phyloP scores from a whole-genome alignment of 2,113 vertebrate species.

The Leptobrachium ailaonicum region DNA sequence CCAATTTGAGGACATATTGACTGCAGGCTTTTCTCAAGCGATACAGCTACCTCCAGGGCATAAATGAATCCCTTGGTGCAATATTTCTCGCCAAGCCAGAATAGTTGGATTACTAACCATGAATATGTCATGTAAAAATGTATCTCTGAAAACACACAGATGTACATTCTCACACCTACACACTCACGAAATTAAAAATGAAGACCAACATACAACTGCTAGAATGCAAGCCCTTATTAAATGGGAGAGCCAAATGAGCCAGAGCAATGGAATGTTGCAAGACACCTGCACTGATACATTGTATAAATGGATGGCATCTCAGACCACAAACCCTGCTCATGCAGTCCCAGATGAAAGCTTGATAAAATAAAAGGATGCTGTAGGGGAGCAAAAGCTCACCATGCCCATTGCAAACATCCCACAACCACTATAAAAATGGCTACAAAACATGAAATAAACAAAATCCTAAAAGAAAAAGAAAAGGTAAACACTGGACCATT shows the following conservation, averaged over 20 bases:
- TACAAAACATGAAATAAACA: too few relatives aligned
- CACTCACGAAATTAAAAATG: too few relatives aligned
- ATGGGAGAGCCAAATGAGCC: too few relatives aligned
- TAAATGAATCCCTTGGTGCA: conserved; percentile 27
- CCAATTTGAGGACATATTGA: conserved; percentile 43
- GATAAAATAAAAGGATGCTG: too few relatives aligned
- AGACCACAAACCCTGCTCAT: too few relatives aligned
- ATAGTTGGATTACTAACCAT: background rate
- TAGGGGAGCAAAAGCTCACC: too few relatives aligned
- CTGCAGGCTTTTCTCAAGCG: conserved; percentile 37
- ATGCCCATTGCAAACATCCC: too few relatives aligned
- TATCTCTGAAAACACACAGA: background rate
- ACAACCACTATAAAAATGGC: too few relatives aligned
- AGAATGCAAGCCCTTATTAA: too few relatives aligned
- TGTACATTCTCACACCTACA: too few relatives aligned
- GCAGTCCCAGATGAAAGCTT: too few relatives aligned
- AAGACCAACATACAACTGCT: too few relatives aligned
- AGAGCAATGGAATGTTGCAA: conserved; percentile 1
- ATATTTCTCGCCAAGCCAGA: background rate
- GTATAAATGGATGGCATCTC: background rate
- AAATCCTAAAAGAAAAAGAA: background rate
- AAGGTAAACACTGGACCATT: background rate
- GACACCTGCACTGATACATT: background rate
- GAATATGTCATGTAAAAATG: background rate
- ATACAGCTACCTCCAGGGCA: conserved; percentile 37